A percentile compares a stretch with the other conserved stretches of the same genome.
These are phyloP conservation scores for Agonopterix arenella DNA, from an alignment of 2,888 invertebrate genomes.

Conservation along the genomic window DNA sequence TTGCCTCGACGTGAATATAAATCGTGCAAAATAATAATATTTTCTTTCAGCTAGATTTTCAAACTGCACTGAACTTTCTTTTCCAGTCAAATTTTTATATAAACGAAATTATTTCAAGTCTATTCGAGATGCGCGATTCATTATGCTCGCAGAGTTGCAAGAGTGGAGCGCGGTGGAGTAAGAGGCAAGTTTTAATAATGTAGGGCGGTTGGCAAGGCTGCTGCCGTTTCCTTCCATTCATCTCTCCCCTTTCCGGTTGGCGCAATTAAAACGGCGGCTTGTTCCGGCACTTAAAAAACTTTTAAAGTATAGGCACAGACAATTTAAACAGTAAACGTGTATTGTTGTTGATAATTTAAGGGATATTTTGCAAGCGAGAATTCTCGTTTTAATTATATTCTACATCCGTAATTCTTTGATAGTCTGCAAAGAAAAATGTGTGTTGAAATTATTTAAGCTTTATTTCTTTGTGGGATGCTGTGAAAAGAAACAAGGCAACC, in stretches of 20 bases:
- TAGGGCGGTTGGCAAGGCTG: slow-evolving; percentile 68
- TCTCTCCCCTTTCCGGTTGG: slow-evolving; percentile 72
- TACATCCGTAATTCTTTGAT: background rate
- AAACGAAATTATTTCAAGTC: slow-evolving; percentile 49
- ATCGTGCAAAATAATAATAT: background rate
- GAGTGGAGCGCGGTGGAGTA: slow-evolving; percentile 51
- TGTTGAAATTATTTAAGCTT: no score
- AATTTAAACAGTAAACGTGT: slow-evolving; percentile 51
- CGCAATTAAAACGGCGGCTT: slow-evolving; percentile 72
- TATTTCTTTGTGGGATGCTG: no score
- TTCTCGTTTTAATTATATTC: background rate
- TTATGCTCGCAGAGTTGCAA: slow-evolving; percentile 53
- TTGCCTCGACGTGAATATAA: background rate
- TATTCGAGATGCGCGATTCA: slow-evolving; percentile 59
- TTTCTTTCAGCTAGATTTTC: background rate
- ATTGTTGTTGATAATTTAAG: slow-evolving; percentile 44
- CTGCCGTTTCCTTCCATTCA: slow-evolving; percentile 68
- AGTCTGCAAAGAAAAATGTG: no score
- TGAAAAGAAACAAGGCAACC: no score
- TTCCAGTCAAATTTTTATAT: slow-evolving; percentile 22
- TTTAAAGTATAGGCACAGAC: slow-evolving; percentile 65
- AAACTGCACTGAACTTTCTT: slow-evolving; percentile 4
- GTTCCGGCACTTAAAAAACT: slow-evolving; percentile 73
- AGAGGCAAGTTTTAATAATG: slow-evolving; percentile 74
- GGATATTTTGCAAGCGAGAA: slow-evolving; percentile 12